Evolutionary conservation across 1,140 invertebrate species (phyloP).

Genomic region (Cecropterus lyciades): DNA sequence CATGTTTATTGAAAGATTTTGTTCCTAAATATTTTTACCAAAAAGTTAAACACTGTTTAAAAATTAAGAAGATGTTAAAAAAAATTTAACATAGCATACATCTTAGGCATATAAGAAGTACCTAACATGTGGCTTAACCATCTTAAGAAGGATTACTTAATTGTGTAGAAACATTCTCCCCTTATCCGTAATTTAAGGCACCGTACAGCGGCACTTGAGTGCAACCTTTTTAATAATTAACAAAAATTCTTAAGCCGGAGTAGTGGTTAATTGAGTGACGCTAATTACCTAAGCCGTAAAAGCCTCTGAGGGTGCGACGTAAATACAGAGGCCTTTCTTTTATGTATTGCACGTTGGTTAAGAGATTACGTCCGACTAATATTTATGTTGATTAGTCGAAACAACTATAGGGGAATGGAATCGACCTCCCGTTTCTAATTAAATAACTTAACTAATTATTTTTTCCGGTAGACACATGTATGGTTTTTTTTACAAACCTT

Average conservation of each 20-base stretch:
- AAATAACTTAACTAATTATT: no score
- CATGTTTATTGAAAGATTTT: no score
- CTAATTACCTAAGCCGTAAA: constrained; percentile 79
- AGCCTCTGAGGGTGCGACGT: constrained; percentile 65
- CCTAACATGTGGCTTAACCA: constrained; percentile 6
- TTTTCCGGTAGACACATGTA: no score
- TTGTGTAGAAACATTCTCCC: constrained; percentile 28
- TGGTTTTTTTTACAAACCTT: no score
- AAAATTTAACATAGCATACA: no score
- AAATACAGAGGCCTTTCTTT: constrained; percentile 64
- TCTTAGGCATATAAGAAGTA: no score
- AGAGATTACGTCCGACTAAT: constrained; percentile 49
- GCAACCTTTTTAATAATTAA: constrained; percentile 82
- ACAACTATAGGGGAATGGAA: constrained; percentile 23
- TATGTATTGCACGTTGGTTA: constrained; percentile 52
- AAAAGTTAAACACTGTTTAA: no score
- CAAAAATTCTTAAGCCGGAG: constrained; percentile 67
- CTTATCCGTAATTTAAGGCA: constrained; percentile 31
- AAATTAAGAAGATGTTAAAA: no score
- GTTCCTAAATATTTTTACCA: no score
- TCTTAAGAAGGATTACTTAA: constrained; percentile 33
- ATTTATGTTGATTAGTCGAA: constrained; percentile 50
- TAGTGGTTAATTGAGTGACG: constrained; percentile 82
- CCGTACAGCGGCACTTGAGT: constrained; percentile 55
- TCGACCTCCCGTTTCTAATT: constrained; percentile 25